A percentile compares a stretch with the other conserved stretches of the same genome.
phyloP scores from a whole-genome alignment of 23 tunicate species.

The Ciona savignyi region DNA sequence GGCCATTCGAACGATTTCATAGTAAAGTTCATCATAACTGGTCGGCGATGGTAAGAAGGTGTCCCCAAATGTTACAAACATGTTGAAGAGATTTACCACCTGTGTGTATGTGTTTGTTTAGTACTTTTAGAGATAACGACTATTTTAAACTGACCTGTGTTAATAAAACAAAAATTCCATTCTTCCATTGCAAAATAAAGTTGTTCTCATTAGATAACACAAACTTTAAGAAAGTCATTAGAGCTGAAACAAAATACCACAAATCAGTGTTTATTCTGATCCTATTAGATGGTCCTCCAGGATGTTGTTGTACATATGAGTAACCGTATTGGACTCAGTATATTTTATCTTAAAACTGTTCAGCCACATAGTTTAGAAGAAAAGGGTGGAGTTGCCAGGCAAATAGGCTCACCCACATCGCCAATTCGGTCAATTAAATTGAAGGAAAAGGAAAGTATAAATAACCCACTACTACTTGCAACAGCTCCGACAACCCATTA shows the following conservation, averaged over 20 bases:
- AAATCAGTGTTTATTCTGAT: no score
- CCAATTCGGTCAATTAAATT: no score
- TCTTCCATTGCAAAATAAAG: slow-evolving; percentile 51
- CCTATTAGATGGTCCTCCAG: no score
- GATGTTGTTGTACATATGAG: no score
- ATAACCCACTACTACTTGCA: no score
- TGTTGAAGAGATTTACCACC: slow-evolving; percentile 74
- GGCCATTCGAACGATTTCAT: slow-evolving; percentile 77
- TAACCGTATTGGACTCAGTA: no score
- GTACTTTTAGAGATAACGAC: not conserved
- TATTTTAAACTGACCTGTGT: slow-evolving; percentile 23
- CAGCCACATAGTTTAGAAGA: no score
- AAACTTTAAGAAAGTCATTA: slow-evolving; percentile 57
- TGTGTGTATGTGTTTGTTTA: slow-evolving; percentile 4
- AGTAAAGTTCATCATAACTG: slow-evolving; percentile 86
- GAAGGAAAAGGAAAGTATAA: no score
- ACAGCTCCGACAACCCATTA: no score
- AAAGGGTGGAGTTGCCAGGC: no score
- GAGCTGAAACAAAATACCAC: slow-evolving; percentile 39
- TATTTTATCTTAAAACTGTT: no score
- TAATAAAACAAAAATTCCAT: slow-evolving; percentile 69
- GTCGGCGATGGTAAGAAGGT: slow-evolving; percentile 79
- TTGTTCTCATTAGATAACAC: slow-evolving; percentile 67
- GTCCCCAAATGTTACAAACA: slow-evolving; percentile 87
- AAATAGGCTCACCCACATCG: no score